Conservation (phyloP, 2,113 vertebrate genomes). For the Sclerurus mexicanus region DNA sequence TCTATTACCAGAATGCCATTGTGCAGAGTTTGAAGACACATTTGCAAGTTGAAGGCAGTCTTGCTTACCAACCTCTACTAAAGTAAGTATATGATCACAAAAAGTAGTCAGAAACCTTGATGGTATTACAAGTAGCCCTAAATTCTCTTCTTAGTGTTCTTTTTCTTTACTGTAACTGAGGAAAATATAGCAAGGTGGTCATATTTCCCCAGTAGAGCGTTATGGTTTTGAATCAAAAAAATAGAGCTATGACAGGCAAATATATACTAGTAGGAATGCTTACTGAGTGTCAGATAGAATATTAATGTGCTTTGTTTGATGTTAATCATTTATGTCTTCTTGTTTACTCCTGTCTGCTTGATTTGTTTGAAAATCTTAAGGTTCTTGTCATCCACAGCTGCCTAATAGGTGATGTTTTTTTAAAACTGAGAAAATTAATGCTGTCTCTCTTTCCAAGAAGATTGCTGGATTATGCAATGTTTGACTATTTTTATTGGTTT, state of each 20-base stretch:
- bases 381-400: neutral
- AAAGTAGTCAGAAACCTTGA: neutral
- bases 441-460: neutral
- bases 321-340: neutral
- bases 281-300: neutral
- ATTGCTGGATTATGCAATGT: neutral
- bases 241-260: neutral
- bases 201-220: neutral
- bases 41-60: conserved; percentile 82
- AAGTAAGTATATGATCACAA: conserved; percentile 81
- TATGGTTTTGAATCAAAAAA: neutral
- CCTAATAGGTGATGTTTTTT: neutral
- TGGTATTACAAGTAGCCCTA: neutral
- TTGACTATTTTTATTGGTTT: neutral
- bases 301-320: neutral
- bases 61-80: conserved; percentile 89
- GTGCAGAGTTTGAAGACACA: conserved; percentile 91
- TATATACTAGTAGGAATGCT: neutral
- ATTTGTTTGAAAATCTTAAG: neutral
- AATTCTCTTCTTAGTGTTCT: neutral
- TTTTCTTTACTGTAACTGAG: neutral
- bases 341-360: neutral
- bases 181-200: neutral
- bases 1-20: conserved; percentile 89
- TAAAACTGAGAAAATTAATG: neutral